Evolutionary conservation across 2,113 vertebrate species (phyloP), one percentile per base, ranked within the genome.

Genomic region (Halichoeres trimaculatus): DNA sequence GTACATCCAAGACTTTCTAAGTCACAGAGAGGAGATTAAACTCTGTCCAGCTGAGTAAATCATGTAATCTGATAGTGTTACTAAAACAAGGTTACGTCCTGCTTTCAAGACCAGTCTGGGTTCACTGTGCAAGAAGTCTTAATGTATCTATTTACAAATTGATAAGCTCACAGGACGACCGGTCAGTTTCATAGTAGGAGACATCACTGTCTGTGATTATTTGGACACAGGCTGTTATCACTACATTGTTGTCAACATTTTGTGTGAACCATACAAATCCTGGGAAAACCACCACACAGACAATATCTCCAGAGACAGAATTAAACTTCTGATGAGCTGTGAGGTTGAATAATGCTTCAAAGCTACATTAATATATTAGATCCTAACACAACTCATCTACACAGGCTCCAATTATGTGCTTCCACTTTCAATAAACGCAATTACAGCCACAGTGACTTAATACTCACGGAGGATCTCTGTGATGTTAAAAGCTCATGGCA

Each of bases 21-120:
- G 56, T 80, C 57, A 48, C 70, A 60, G 48, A 60, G 51, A 72
- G 55, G 59, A 75, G 83, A 90, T 91, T 83, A 85, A 43, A 62
- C 40, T n/a, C 10, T 8, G 8, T 14, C 80, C 61, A 71, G 55
- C 73, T 56, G 75, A 68, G 80, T 56, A 81, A 84, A 80, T 74
- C 45, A 30, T 52, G 76, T 89, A 84, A 85, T 84, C 69, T 77
- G 66, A 74, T 52, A 56, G 58, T 53, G 70, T 40, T 68, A 45
- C 60, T 86, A 73, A 85, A 81, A 84, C 3, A 40, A 85, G 66
- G 14, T 12, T n/a, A 5, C 0, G 53, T 70, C 56, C 60, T 77
- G 55, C 59, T 58, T 56, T 79, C 26, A 52, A 59, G 64, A 76
- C 71, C 57, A 45, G 54, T 52, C 69, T 66, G 74, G 55, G 63